Conservation (phyloP, 1,140 invertebrate genomes). For the Ericerus pela region DNA sequence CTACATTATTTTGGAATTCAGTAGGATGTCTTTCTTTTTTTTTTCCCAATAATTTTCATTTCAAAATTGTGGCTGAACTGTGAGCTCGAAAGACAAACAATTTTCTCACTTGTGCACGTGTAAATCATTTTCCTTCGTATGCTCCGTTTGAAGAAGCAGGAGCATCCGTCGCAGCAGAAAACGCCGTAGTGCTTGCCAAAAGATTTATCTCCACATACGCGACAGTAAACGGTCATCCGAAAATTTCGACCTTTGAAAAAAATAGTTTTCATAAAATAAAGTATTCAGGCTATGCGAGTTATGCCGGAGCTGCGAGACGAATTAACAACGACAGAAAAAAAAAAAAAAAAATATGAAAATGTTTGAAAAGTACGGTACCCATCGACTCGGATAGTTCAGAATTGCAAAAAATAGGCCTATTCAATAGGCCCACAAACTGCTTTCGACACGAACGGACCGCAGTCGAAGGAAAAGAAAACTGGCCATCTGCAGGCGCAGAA, state of each 20-base stretch:
- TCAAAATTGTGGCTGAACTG: too few species aligned
- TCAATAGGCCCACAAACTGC: background rate
- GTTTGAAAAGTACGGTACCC: background rate
- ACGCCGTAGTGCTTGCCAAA: slow-evolving; percentile 80
- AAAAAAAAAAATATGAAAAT: background rate
- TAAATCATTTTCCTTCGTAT: slow-evolving; percentile 52
- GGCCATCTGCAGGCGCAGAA: too few species aligned
- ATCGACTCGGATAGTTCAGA: background rate
- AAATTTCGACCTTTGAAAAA: slow-evolving; percentile 42
- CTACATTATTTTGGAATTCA: too few species aligned
- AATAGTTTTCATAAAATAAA: too few species aligned
- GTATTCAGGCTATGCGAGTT: background rate
- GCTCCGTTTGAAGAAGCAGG: slow-evolving; percentile 75
- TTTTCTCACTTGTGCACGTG: slow-evolving; percentile 51
- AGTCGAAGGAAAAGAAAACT: too few species aligned
- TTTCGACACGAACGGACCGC: too few species aligned
- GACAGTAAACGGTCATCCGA: slow-evolving; percentile 46
- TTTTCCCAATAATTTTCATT: too few species aligned
- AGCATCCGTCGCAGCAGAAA: slow-evolving; percentile 74
- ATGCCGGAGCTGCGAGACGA: background rate
- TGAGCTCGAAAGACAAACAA: too few species aligned
- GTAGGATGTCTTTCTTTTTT: too few species aligned
- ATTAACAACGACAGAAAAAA: background rate
- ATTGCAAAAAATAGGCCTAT: background rate
- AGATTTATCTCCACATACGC: slow-evolving; percentile 70